Percentiles rank a stretch among this genome's conserved stretches.
These are phyloP conservation scores for Gryllus longicercus DNA, from an alignment of 2,888 invertebrate species.

Conservation along the genomic window DNA sequence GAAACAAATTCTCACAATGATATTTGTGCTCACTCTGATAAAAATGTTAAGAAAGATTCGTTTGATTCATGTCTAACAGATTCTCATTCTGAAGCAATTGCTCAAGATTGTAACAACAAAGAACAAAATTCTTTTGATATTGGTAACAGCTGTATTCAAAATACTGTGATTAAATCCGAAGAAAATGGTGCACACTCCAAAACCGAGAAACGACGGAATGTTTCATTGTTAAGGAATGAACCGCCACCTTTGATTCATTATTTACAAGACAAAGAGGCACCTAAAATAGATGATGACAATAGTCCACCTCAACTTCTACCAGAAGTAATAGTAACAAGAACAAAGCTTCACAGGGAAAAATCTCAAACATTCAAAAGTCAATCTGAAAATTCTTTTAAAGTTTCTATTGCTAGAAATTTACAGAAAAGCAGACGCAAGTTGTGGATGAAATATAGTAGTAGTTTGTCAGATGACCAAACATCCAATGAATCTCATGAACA, in stretches of 20 bases:
- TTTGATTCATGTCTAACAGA: no score
- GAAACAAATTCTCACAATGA: no score
- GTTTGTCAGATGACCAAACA: background rate
- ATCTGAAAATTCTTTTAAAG: background rate
- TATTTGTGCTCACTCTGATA: no score
- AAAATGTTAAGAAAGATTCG: no score
- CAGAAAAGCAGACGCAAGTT: background rate
- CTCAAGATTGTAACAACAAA: no score
- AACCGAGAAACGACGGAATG: background rate
- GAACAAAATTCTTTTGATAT: no score
- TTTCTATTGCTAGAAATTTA: background rate
- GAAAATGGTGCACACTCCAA: background rate
- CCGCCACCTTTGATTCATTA: constrained; percentile 31
- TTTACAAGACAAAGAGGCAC: constrained; percentile 24
- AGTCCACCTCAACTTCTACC: constrained; percentile 31
- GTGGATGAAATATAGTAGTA: background rate
- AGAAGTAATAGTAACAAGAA: constrained; percentile 31
- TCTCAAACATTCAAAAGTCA: background rate
- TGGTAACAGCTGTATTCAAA: no score
- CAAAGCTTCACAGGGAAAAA: constrained; percentile 21
- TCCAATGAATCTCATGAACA: constrained; percentile 1
- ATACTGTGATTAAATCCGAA: no score
- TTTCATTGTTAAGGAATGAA: background rate
- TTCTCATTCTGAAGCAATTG: no score
- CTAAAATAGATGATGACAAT: constrained; percentile 20